Base-by-base conservation (phyloP, 2,113 vertebrate species). In the Indri indri region DNA sequence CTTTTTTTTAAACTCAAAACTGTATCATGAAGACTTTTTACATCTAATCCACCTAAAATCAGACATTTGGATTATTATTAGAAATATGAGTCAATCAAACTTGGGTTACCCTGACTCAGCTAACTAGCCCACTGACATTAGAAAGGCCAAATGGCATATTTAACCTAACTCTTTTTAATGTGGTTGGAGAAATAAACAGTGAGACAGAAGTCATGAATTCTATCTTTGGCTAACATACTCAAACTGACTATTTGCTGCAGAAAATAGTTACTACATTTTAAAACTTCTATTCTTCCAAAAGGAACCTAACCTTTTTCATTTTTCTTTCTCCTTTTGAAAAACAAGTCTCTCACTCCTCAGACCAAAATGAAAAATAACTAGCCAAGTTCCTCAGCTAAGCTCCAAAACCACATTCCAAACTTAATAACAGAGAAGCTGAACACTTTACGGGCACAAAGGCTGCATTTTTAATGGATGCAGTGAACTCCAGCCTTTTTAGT, bases 361-460 rank as follows among this genome's bases (percentile, higher is more conserved):
- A 91, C 68, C 70, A 79, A 97, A 97, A 94, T 88, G 88, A 97
- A 96, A 96, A 96, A 90, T 88, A 94, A 96, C 77, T 37, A 87
- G 80, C 74, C 16, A 79, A 96, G 77, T 47, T 94, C 27, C 63
- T 91, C 94, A 79, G 80, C 45, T 94, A 76, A 77, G 66, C 73
- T 91, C 95, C 42, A 85, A 94, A 96, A 87, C 96, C 93, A 94
- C 98, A 97, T 96, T 96, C 95, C 92, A 96, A 95, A 95, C 86
- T 94, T 90, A 94, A 93, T 88, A 95, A 96, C 94, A 95, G 92
- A 96, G 86, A 87, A 68, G 88, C 87, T 42, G 89, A 90, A 74
- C 94, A 71, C 87, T 87, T 82, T 65, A 81, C 1, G 34, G 82
- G 47, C 74, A 93, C 94, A 94, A 96, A 93, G 93, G 42, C 90